These are phyloP conservation scores for Julus scandinavius DNA, from an alignment of 2,888 invertebrate genomes.

Conservation along the genomic window DNA sequence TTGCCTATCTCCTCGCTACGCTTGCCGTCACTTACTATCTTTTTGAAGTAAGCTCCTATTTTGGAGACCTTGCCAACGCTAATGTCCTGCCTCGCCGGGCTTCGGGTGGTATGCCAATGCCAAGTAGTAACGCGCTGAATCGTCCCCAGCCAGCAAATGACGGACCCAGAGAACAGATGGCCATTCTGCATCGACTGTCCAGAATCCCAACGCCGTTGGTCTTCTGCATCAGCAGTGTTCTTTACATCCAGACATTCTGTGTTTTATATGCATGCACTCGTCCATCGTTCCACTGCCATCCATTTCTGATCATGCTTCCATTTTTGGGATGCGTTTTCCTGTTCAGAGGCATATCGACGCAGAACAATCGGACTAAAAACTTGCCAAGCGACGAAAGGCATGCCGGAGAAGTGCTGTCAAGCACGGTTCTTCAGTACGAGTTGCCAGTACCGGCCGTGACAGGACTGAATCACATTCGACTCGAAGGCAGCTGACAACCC, in stretches of 20 bases:
- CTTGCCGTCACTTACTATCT: conserved; percentile 24
- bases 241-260: background rate
- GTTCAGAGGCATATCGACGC: background rate
- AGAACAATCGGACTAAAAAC: background rate
- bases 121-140: background rate
- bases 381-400: background rate
- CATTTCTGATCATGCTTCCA: background rate
- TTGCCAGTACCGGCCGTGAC: background rate
- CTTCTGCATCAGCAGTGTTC: background rate
- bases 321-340: conserved; percentile 7
- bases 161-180: background rate
- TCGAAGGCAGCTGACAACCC: background rate
- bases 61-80: background rate
- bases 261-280: background rate
- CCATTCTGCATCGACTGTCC: background rate
- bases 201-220: background rate
- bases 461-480: background rate
- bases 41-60: background rate
- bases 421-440: background rate
- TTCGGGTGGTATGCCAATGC: background rate
- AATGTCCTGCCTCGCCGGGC: background rate
- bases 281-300: background rate
- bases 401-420: background rate
- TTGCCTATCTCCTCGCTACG: conserved; percentile 27
- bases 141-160: background rate